Evolutionary conservation across 2,888 invertebrate species (phyloP), one percentile per base, ranked within the genome.

Genomic region (Drosophila melanocephala): DNA sequence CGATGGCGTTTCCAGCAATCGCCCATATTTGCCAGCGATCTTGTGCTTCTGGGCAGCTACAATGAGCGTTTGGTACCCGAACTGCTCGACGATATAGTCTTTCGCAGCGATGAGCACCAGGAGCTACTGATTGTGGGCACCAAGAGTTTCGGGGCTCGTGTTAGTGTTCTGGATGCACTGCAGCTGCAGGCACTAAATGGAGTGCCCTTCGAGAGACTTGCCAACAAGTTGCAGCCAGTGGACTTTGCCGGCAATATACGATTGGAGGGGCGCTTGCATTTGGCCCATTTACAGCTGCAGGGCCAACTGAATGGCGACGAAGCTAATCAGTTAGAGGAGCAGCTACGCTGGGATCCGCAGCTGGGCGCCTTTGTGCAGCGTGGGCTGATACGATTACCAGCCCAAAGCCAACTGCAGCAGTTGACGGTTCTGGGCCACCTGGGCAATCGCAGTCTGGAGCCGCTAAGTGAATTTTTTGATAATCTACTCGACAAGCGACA

Each of bases 61-160:
- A 94, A 94, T 77, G 90, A 87, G 3, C 75, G 63, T 0, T 66
- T 93, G 58, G 93, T 95, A 69, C 88, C 93, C 0, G 82, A 90
- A 16, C 90, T 94, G 22, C 70, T 94, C 0, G 75, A 92, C 0
- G 94, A 94, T 73, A 87, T 94, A 19, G 91, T 95, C 0, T 83
- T 90, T 42, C 93, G 93, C 0, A 89, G 92, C n/a, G 92, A 94
- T 71, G 77, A 87, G 14, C 55, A 56, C 0, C 51, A 72, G 7
- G 61, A 74, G 22, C 30, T 72, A 1, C 19, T 77, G 1, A 83
- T 93, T 22, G 56, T 53, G 37, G 86, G 89, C 5, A 72, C 90
- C 5, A 93, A 93, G 62, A 81, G 72, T 19, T 93, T 93, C 30
- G 6, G 69, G 0, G 58, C 72, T 0, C 61, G 74, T 2, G 83